Base-by-base conservation (phyloP, 2,113 vertebrate genomes). In the Phodopus roborovskii region DNA sequence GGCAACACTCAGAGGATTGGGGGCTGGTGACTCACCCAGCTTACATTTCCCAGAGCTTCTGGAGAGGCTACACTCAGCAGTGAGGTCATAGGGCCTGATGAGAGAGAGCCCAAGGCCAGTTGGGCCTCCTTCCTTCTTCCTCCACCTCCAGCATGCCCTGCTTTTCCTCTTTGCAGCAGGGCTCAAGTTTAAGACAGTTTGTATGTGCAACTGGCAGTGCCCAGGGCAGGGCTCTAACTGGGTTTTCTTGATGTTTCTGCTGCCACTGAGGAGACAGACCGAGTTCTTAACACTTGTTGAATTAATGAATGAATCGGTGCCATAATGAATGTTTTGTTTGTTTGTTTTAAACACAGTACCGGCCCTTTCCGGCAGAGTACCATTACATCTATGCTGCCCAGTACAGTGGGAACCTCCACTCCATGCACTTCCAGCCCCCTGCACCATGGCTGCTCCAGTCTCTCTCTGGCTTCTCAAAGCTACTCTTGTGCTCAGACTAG, bases 201-300 rank as follows among this genome's bases (percentile, higher is more conserved):
- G 22, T 33, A n/a, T 4, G 30, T 3, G 33, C 48, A 24, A 5
- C 2, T 0, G 6, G 39, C 7, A 5, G 20, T 5, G 4, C 20
- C 48, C 22, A 33, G 8, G 62, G 17, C 71, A 28, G 22, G 16
- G 19, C 24, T 48, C 48, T 39, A 36, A 60, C 7, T 36, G 28
- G 4, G 24, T 22, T 48, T 58, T 68, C 56, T 58, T 33, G 68
- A 86, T 45, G 68, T 86, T 90, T 85, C 68, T 74, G 83, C 11
- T 60, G 92, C 48, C 68, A n/a, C 36, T 1, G 7, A 68, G 71
- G 75, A 53, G 60, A 66, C 2, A 2, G 85, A 86, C 58, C 16
- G 39, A 1, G 62, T 48, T n/a, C 53, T 62, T 39, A 58, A 33
- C 8, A 3, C 22, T 22, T 85, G 16, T 30, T 85, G 39, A 64